phyloP scores from a whole-genome alignment of 1,140 invertebrate species.

The Drosophila athabasca region DNA sequence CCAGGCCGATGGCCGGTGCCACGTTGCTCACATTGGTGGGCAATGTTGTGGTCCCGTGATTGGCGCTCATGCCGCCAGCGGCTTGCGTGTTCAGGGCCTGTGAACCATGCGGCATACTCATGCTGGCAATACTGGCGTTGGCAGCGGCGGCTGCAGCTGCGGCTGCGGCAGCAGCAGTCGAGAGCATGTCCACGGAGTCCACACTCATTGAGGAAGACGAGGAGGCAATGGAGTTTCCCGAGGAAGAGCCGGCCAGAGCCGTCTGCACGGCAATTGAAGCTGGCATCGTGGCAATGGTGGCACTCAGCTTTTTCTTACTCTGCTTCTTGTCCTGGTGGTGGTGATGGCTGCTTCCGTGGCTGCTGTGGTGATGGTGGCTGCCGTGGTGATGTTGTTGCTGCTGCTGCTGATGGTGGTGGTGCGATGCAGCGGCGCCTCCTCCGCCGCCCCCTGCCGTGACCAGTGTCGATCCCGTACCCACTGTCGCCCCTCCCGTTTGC shows the following conservation, averaged over 20 bases:
- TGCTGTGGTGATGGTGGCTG: conserved; percentile 37
- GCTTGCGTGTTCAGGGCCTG: too few relatives aligned
- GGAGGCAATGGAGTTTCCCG: conserved; percentile 60
- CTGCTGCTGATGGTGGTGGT: conserved; percentile 36
- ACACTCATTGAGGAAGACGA: conserved; percentile 63
- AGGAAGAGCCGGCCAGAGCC: conserved; percentile 29
- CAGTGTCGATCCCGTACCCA: conserved; percentile 4
- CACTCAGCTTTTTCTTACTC: conserved; percentile 67
- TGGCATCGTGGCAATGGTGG: conserved; percentile 34
- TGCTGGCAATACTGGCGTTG: conserved; percentile 14
- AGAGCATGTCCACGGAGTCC: conserved; percentile 65
- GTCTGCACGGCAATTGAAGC: conserved; percentile 34
- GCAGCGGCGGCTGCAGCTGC: neutral
- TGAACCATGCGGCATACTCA: conserved; percentile 8
- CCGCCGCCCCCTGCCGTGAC: neutral
- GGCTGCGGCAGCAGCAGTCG: conserved; percentile 19
- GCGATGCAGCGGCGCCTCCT: neutral
- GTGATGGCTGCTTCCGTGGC: conserved; percentile 2
- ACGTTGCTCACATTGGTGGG: neutral
- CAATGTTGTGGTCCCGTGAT: neutral
- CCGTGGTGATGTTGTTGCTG: conserved; percentile 11
- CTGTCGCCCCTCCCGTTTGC: conserved; percentile 35
- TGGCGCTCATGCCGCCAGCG: too few relatives aligned
- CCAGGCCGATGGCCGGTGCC: conserved; percentile 22
- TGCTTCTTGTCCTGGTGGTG: conserved; percentile 73